Conservation (phyloP, 92 coral and sea anemone genomes). For the Pocillopora grandis region DNA sequence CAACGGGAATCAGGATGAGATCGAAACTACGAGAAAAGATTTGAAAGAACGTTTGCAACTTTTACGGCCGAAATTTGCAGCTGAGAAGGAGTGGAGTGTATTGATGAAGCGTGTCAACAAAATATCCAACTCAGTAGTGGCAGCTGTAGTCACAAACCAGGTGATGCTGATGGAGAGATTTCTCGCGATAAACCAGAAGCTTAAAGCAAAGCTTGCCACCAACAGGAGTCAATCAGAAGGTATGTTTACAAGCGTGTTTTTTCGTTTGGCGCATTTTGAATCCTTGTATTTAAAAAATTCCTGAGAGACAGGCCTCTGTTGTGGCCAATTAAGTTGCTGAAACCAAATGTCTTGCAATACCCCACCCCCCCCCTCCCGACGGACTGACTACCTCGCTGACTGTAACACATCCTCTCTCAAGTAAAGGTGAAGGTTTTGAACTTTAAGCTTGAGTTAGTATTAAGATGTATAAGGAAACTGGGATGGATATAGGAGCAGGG, state of each 20-base stretch:
- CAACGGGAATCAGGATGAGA: background rate
- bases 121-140: background rate
- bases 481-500: no score
- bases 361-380: no score
- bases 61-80: slow-evolving; percentile 8
- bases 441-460: no score
- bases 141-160: slow-evolving; percentile 23
- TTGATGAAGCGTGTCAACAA: background rate
- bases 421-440: no score
- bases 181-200: background rate
- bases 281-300: no score
- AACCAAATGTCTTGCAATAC: no score
- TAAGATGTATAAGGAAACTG: no score
- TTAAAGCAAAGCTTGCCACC: background rate
- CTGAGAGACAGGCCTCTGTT: background rate
- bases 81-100: slow-evolving; percentile 7
- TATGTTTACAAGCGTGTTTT: background rate
- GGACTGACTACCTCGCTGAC: no score
- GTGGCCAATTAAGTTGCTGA: background rate
- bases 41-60: background rate
- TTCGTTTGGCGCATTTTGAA: background rate
- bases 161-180: slow-evolving; percentile 27
- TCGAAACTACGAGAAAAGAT: background rate
- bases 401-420: no score
- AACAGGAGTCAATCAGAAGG: slow-evolving; percentile 23